Evolutionary conservation across 2,113 vertebrate genomes (phyloP).

Genomic region (Sardina pilchardus): DNA sequence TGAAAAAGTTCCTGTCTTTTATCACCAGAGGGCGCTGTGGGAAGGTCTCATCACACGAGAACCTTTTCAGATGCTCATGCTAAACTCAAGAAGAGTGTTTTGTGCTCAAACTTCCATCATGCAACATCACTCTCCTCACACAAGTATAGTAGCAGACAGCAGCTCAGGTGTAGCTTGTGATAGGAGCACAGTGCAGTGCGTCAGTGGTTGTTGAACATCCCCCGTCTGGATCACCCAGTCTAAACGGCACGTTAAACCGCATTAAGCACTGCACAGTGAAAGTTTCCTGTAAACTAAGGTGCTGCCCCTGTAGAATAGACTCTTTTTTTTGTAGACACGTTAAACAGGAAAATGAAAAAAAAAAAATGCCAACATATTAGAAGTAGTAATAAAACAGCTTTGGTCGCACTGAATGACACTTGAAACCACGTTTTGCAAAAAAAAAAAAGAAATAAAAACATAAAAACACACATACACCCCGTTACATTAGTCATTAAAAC

Average conservation of each 20-base stretch:
- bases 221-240: background rate
- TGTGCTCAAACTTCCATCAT: background rate
- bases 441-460: too few relatives aligned
- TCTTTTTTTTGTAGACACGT: background rate
- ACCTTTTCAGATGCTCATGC: background rate
- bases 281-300: background rate
- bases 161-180: background rate
- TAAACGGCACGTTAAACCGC: background rate
- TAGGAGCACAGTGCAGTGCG: background rate
- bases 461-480: too few relatives aligned
- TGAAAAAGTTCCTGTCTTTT: background rate
- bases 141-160: background rate
- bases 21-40: conserved; percentile 58
- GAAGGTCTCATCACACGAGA: background rate
- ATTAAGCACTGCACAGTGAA: background rate
- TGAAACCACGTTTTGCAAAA: background rate
- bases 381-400: background rate
- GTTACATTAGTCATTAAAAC: background rate
- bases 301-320: background rate
- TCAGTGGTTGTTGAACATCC: background rate
- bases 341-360: background rate
- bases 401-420: background rate
- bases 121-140: background rate
- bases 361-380: background rate
- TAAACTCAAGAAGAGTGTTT: background rate